Base-by-base conservation (phyloP, 2,113 vertebrate genomes). In the Castor canadensis region DNA sequence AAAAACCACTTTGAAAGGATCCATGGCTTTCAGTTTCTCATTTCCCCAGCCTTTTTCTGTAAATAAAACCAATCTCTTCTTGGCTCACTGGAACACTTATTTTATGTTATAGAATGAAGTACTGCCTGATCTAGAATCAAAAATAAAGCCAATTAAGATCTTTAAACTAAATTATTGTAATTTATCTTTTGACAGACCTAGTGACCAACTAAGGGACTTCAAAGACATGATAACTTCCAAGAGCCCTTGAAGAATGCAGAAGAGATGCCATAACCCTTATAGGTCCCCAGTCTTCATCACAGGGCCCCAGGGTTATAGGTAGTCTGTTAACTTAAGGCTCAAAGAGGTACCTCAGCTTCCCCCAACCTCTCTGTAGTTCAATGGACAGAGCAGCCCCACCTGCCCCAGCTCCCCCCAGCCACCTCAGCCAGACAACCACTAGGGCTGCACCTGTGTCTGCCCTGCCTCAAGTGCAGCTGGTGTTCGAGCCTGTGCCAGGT, bases 271-370 rank as follows among this genome's bases (percentile, higher is more conserved):
- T n/a, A n/a, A n/a, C n/a, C n/a, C 81, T 35, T 72, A 13, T 3
- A 19, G 32, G 43, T 17, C 32, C 28, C 40, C 69, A 16, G 8
- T 6, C 71, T 20, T 38, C 52, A 35, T 28, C 40, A 4, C 4
- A 9, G 40, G 26, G 24, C 22, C 64, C 15, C 30, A 38, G 26
- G n/a, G 9, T 38, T 19, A 22, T 11, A 52, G 35, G 35, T 22
- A 54, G 64, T 47, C 32, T 62, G 13, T 35, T 54, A 95, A 9
- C 45, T 20, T 2, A 8, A 71, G 43, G 15, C 17, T 22, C 49
- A 40, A 40, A 20, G 9, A 1, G 0, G 4, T 2, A 35, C 35
- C 6, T 13, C n/a, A 16, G 19, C 30, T 10, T 40, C 26, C n/a
- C 43, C 19, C 35, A 26, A 5, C 17, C 62, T 62, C 15, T 79